Conservation (phyloP, 2,797 vertebrate genomes). For the Vultur gryphus region DNA sequence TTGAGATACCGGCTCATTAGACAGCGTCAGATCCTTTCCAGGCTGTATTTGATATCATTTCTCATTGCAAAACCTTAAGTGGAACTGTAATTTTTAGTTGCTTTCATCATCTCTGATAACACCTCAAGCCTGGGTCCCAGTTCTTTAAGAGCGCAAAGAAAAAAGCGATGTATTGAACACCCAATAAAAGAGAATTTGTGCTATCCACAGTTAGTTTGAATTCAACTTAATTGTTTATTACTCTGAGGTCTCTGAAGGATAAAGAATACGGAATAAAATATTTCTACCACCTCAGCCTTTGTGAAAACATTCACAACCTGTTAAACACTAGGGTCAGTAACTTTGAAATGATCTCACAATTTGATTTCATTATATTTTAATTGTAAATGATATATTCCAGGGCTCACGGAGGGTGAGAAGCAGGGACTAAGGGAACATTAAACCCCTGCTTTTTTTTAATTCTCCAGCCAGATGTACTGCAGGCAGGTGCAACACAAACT, state of each 20-base stretch:
- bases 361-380: constrained; percentile 58
- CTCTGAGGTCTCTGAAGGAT: constrained; percentile 45
- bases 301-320: constrained; percentile 50
- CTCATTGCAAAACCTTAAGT: neutral
- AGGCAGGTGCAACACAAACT: constrained; percentile 55
- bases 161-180: neutral
- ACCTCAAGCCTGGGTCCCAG: neutral
- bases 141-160: neutral
- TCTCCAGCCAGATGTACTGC: constrained; percentile 15
- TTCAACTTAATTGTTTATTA: constrained; percentile 55
- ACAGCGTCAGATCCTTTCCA: neutral
- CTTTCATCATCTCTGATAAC: neutral
- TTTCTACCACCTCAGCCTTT: neutral
- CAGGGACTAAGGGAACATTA: constrained; percentile 6
- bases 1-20: neutral
- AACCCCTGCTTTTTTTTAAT: neutral
- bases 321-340: constrained; percentile 23
- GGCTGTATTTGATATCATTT: neutral
- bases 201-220: constrained; percentile 18
- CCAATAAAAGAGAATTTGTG: constrained; percentile 20
- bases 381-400: constrained; percentile 47
- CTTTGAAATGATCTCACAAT: constrained; percentile 49
- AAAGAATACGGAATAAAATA: neutral
- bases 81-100: neutral
- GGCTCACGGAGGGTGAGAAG: neutral